Conservation (phyloP, 2,113 vertebrate genomes). For the Nannospalax galili region DNA sequence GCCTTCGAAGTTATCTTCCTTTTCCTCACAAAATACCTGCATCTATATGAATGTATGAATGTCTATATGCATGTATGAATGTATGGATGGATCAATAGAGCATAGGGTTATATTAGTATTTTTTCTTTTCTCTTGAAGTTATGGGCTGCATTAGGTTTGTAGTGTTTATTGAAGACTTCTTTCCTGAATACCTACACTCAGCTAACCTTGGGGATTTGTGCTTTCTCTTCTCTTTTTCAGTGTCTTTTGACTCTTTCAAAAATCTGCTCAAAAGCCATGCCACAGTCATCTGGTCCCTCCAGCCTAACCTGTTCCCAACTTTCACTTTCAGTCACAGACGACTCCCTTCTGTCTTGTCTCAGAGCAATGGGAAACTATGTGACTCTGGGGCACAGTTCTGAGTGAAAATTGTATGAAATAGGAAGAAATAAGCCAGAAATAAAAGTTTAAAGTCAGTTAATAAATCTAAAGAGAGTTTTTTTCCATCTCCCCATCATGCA, state of each 20-base stretch:
- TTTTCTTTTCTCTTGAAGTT: neutral
- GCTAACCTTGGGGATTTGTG: neutral
- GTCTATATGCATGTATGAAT: no score
- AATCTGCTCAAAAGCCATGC: neutral
- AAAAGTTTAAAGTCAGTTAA: neutral
- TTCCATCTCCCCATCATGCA: neutral
- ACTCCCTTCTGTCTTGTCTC: neutral
- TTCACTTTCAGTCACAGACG: neutral
- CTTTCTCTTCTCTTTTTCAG: neutral
- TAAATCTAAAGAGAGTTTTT: neutral
- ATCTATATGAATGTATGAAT: neutral
- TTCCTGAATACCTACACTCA: neutral
- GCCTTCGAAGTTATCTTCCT: neutral
- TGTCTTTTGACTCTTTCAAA: neutral
- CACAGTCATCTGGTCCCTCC: neutral
- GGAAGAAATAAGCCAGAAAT: neutral
- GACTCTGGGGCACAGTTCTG: neutral
- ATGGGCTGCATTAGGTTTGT: neutral
- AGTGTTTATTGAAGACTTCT: neutral
- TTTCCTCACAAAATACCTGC: neutral
- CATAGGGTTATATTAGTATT: neutral
- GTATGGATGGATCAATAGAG: neutral
- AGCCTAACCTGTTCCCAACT: neutral
- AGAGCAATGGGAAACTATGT: neutral
- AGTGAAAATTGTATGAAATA: neutral